These are phyloP conservation scores for Cephus rjabovi DNA, from an alignment of 2,888 invertebrate species.

Conservation along the genomic window DNA sequence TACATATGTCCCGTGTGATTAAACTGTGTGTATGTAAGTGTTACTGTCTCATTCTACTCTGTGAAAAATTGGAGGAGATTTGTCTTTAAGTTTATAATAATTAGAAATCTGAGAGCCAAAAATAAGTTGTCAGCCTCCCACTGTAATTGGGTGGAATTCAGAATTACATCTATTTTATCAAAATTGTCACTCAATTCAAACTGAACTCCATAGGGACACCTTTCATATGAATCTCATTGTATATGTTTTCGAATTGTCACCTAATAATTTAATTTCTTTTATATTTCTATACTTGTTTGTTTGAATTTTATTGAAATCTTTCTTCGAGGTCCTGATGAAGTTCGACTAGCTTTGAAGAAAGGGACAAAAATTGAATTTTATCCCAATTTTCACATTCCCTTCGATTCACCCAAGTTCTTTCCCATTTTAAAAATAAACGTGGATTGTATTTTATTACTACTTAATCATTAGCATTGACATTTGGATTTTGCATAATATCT, in stretches of 20 bases:
- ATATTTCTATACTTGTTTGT: not conserved
- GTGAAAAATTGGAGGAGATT: not conserved
- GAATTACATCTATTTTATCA: not conserved
- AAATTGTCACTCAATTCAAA: not conserved
- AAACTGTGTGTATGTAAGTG: not conserved
- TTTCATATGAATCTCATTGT: not conserved
- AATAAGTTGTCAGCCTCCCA: no score
- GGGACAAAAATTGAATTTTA: not conserved
- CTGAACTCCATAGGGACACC: not conserved
- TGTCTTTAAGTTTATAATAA: no score
- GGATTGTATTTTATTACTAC: not conserved
- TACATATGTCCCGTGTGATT: not conserved
- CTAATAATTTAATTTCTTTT: not conserved
- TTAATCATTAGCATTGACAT: not conserved
- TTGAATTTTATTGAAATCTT: not conserved
- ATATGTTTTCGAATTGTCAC: not conserved
- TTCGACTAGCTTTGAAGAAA: not conserved
- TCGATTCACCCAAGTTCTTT: not conserved
- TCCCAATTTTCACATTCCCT: not conserved
- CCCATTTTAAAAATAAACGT: not conserved
- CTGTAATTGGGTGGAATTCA: not conserved
- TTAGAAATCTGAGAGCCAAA: no score
- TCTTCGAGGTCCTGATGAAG: not conserved
- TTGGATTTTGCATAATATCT: not conserved
- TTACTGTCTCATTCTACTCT: not conserved